Percentiles rank a stretch among this genome's conserved stretches.
phyloP scores from a whole-genome alignment of 2,888 invertebrate species.

The Volucella inanis region DNA sequence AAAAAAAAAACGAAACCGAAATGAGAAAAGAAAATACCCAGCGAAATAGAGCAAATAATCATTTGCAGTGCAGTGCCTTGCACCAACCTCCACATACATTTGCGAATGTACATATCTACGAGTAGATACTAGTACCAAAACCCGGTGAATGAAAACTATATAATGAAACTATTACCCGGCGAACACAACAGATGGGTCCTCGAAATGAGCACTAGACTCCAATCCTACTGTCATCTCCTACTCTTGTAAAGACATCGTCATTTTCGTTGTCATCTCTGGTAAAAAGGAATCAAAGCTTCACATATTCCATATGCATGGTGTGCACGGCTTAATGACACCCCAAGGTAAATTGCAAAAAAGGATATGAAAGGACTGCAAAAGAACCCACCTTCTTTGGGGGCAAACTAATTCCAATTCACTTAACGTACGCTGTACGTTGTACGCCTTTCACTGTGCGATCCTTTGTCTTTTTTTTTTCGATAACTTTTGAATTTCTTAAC shows the following conservation, averaged over 20 bases:
- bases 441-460: conserved; percentile 27
- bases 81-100: conserved; percentile 20
- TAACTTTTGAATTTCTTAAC: conserved; percentile 53
- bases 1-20: conserved; percentile 35
- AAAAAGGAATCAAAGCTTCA: conserved; percentile 58
- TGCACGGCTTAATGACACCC: conserved; percentile 61
- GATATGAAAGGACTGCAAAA: conserved; percentile 11
- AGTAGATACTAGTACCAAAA: neutral
- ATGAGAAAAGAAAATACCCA: conserved; percentile 63
- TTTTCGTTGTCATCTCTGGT: neutral
- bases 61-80: conserved; percentile 39
- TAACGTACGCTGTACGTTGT: conserved; percentile 46
- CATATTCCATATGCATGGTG: conserved; percentile 20
- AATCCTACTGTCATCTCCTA: neutral
- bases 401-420: conserved; percentile 70
- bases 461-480: conserved; percentile 37
- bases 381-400: conserved; percentile 29
- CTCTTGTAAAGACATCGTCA: neutral
- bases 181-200: conserved; percentile 61
- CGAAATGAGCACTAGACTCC: conserved; percentile 46
- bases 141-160: conserved; percentile 18
- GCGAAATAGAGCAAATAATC: conserved; percentile 72
- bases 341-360: conserved; percentile 51
- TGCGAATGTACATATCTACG: neutral
- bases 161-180: conserved; percentile 53